Conservation (phyloP, 1,140 invertebrate genomes). For the Trachymyrmex septentrionalis region DNA sequence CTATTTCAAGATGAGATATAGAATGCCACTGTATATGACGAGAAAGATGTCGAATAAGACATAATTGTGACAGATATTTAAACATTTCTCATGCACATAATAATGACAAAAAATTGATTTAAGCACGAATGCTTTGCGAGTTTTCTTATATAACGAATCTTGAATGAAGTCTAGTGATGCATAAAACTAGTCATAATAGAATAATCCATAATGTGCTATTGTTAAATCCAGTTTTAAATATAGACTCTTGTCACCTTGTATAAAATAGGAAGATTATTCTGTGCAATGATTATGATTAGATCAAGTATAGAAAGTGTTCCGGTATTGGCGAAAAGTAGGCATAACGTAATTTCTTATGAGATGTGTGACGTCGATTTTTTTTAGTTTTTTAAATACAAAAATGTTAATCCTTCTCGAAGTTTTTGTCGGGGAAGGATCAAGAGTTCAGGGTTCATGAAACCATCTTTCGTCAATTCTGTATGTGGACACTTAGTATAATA, state of each 20-base stretch:
- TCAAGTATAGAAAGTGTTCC: conserved; percentile 45
- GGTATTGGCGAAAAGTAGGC: conserved; percentile 21
- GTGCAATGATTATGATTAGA: conserved; percentile 70
- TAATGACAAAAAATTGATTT: conserved; percentile 40
- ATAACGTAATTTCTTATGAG: conserved; percentile 35
- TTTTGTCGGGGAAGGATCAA: conserved; percentile 42
- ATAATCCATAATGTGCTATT: conserved; percentile 69
- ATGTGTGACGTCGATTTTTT: conserved; percentile 35
- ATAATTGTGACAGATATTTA: conserved; percentile 44
- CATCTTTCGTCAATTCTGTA: conserved; percentile 38
- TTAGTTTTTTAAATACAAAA: conserved; percentile 45
- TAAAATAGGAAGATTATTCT: conserved; percentile 72
- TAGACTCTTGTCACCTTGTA: conserved; percentile 69
- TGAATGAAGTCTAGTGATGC: conserved; percentile 79
- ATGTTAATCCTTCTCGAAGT: conserved; percentile 14
- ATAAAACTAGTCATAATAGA: conserved; percentile 82
- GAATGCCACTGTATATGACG: conserved; percentile 20
- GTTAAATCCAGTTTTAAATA: conserved; percentile 70
- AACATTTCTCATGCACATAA: conserved; percentile 58
- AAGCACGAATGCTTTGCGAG: conserved; percentile 63
- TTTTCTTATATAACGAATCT: conserved; percentile 69
- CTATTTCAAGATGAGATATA: conserved; percentile 20
- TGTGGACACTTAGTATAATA: conserved; percentile 17
- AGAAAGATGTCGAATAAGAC: conserved; percentile 2
- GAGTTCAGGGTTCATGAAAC: background rate